These are phyloP conservation scores for Antrozous pallidus DNA, from an alignment of 2,797 vertebrate genomes.

Conservation along the genomic window DNA sequence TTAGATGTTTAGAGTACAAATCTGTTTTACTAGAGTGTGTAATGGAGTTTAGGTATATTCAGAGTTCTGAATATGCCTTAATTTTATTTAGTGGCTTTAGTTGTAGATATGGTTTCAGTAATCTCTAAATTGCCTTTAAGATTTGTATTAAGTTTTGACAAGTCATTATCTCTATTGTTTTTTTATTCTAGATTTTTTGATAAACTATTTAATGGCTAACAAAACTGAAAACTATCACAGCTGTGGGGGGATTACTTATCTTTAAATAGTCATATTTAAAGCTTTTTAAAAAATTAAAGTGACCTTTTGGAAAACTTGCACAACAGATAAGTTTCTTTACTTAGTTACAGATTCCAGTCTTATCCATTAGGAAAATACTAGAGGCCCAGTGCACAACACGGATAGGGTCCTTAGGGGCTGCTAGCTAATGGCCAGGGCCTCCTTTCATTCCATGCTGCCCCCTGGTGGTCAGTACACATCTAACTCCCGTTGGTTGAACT, in stretches of 20 bases:
- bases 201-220: neutral
- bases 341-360: neutral
- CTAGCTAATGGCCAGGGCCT: too few species aligned
- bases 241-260: neutral
- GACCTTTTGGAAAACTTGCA: neutral
- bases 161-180: slow-evolving; percentile 2
- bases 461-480: too few species aligned
- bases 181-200: slow-evolving; percentile 33
- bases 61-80: neutral
- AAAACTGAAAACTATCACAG: slow-evolving; percentile 9
- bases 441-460: too few species aligned
- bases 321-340: slow-evolving; percentile 9
- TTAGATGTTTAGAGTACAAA: neutral
- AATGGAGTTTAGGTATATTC: neutral
- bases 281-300: slow-evolving; percentile 19
- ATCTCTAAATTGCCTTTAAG: neutral
- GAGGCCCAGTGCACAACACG: too few species aligned
- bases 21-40: neutral
- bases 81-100: slow-evolving; percentile 37
- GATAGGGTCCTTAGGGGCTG: too few species aligned
- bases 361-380: neutral
- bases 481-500: too few species aligned
- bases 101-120: neutral
- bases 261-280: neutral
- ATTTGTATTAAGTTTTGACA: slow-evolving; percentile 4